Evolutionary conservation across 2,113 vertebrate species (phyloP).

Genomic region (Shinisaurus crocodilurus): DNA sequence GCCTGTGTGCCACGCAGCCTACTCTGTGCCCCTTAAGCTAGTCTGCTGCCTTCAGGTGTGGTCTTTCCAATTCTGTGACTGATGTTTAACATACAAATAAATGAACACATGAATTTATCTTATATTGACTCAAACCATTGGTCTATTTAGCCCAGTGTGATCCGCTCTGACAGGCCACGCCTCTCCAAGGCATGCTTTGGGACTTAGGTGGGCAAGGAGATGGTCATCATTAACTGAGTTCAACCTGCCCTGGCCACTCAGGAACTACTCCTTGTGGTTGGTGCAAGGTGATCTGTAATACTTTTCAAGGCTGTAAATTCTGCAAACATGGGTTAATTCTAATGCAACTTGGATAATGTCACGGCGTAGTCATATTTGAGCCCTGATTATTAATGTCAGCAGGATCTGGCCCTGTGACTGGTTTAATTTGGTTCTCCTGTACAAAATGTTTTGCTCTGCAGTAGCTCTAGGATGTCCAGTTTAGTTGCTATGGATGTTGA

Average conservation of each 20-base stretch:
- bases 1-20: no score
- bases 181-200: not conserved
- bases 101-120: not conserved
- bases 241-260: not conserved
- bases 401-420: not conserved
- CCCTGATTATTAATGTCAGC: not conserved
- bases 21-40: no score
- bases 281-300: not conserved
- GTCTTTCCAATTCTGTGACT: not conserved
- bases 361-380: not conserved
- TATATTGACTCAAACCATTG: not conserved
- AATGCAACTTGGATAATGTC: not conserved
- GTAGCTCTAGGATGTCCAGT: constrained; percentile 50
- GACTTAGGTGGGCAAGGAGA: not conserved
- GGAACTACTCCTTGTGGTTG: not conserved
- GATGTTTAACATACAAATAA: not conserved
- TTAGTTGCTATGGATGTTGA: constrained; percentile 69
- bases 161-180: no score
- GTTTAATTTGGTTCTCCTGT: constrained; percentile 24
- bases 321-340: not conserved
- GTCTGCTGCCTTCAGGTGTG: no score
- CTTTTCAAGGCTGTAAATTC: not conserved
- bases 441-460: constrained; percentile 33
- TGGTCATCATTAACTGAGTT: not conserved
- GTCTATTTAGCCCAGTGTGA: not conserved